These are phyloP conservation scores for Grammomys dolichurus DNA, from an alignment of 2,113 vertebrate genomes.

Conservation along the genomic window DNA sequence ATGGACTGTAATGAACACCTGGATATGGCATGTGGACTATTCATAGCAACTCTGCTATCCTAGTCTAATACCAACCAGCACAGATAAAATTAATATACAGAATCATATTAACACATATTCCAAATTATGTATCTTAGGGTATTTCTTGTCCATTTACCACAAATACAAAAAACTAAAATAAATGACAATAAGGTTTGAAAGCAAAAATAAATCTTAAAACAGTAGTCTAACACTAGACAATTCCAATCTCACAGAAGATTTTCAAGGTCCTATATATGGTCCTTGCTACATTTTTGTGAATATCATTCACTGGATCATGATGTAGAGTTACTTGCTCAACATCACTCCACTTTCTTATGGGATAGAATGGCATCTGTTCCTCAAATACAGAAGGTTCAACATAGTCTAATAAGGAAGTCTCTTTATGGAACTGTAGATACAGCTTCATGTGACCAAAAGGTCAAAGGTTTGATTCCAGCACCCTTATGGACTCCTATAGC, in stretches of 20 bases:
- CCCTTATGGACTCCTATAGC: not conserved
- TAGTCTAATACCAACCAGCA: not conserved
- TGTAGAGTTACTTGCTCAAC: not conserved
- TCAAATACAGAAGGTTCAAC: not conserved
- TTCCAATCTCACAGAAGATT: not conserved
- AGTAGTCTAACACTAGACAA: not conserved
- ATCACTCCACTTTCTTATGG: not conserved
- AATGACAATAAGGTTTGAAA: not conserved
- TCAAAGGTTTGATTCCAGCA: not conserved
- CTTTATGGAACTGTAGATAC: not conserved
- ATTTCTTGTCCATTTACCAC: not conserved
- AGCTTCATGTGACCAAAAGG: not conserved
- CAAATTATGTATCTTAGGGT: not conserved
- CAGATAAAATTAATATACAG: not conserved
- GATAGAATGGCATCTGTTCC: not conserved
- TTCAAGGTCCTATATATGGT: not conserved
- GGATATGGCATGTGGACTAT: not conserved
- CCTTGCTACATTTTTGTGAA: not conserved
- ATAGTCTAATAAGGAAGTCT: not conserved
- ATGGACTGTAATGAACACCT: not conserved
- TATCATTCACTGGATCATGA: not conserved
- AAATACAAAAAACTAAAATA: not conserved
- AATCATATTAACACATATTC: not conserved
- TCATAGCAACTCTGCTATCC: not conserved
- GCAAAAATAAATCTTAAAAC: not conserved